These are phyloP conservation scores for Echinops telfairi DNA, from an alignment of 2,113 vertebrate genomes.

Conservation along the genomic window DNA sequence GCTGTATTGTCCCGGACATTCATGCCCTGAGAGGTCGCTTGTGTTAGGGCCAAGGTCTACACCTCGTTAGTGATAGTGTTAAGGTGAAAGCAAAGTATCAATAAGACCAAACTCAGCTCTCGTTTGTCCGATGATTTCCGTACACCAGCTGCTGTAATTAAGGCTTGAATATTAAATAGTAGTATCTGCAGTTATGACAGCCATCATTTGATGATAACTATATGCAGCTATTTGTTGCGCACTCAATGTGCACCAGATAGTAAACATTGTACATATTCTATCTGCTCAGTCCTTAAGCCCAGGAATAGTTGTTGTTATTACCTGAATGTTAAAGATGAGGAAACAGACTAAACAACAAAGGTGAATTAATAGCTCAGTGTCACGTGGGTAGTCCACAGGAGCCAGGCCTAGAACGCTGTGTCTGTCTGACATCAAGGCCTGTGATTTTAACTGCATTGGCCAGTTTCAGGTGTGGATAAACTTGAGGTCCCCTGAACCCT, in stretches of 20 bases:
- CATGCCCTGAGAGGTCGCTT: neutral
- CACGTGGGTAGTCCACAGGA: neutral
- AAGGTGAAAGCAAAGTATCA: neutral
- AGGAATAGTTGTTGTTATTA: neutral
- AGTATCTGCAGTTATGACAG: neutral
- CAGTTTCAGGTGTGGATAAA: neutral
- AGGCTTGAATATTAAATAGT: neutral
- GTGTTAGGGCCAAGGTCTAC: neutral
- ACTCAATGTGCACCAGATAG: neutral
- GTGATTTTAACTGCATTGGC: neutral
- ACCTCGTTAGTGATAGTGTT: neutral
- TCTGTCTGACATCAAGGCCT: neutral
- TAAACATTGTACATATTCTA: neutral
- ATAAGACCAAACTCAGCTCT: neutral
- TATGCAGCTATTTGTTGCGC: neutral
- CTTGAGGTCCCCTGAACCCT: neutral
- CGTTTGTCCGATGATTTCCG: neutral
- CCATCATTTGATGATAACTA: neutral
- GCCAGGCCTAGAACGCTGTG: neutral
- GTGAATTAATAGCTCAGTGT: neutral
- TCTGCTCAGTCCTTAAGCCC: neutral
- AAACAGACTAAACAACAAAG: neutral
- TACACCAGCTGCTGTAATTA: neutral
- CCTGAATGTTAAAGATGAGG: constrained; percentile 24
- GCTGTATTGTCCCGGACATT: neutral